A percentile compares a stretch with the other conserved stretches of the same genome.
Evolutionary conservation across 2,113 vertebrate species (phyloP).

Genomic region (Oriolus oriolus): DNA sequence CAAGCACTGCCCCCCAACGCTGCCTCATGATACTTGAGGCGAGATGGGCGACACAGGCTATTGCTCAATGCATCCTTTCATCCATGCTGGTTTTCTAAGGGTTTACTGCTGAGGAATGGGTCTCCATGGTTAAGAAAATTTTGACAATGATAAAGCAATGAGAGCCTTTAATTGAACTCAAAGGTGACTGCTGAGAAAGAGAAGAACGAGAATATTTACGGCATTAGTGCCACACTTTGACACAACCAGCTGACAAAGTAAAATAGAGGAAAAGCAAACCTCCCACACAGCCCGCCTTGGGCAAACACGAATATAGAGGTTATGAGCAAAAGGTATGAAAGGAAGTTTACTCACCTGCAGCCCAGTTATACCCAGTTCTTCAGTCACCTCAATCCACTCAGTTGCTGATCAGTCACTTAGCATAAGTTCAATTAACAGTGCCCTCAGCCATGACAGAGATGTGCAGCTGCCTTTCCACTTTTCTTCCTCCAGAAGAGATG

Average conservation of each 20-base stretch:
- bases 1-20: not conserved
- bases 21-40: not conserved
- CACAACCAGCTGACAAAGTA: not conserved
- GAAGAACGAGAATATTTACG: not conserved
- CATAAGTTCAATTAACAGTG: not conserved
- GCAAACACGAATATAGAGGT: not conserved
- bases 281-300: not conserved
- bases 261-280: constrained; percentile 1
- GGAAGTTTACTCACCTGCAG: not conserved
- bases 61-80: not conserved
- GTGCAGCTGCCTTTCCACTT: not conserved
- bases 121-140: not conserved
- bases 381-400: not conserved
- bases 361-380: not conserved
- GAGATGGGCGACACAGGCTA: not conserved
- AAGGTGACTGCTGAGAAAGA: not conserved
- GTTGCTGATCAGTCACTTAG: not conserved
- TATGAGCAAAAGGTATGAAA: not conserved
- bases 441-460: not conserved
- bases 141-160: not conserved
- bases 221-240: not conserved
- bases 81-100: not conserved
- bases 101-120: not conserved
- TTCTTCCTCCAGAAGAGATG: not conserved
- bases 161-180: not conserved